Conservation (phyloP, 92 coral and sea anemone species). For the Ricordea florida region DNA sequence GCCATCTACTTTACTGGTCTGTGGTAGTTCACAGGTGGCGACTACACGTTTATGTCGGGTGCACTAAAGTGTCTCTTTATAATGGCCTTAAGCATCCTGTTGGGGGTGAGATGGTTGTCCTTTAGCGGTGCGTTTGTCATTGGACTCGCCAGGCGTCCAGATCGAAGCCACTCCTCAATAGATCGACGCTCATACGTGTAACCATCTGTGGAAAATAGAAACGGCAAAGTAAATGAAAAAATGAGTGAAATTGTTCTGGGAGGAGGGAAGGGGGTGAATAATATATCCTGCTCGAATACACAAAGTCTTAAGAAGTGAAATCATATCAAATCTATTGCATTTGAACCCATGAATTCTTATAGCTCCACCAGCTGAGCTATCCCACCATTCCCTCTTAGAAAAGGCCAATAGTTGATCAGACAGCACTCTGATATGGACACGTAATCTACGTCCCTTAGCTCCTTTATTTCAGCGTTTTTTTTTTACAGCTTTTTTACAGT, state of each 20-base stretch:
- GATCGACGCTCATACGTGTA: slow-evolving; percentile 92
- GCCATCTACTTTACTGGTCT: too few relatives aligned
- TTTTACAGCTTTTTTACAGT: too few relatives aligned
- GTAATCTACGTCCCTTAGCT: too few relatives aligned
- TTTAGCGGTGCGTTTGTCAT: slow-evolving; percentile 98
- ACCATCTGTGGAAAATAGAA: slow-evolving; percentile 70
- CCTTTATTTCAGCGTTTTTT: too few relatives aligned
- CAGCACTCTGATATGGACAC: too few relatives aligned
- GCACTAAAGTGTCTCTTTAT: slow-evolving; percentile 73
- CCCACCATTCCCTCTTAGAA: too few relatives aligned
- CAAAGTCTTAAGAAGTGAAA: too few relatives aligned
- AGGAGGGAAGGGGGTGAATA: background rate
- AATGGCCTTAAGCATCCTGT: slow-evolving; percentile 87
- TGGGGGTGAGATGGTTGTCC: slow-evolving; percentile 80
- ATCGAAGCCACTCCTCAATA: slow-evolving; percentile 88
- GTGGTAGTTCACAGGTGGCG: background rate
- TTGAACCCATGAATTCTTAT: too few relatives aligned
- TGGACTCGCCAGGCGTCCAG: slow-evolving; percentile 92
- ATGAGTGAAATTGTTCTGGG: background rate
- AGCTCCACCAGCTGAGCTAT: too few relatives aligned
- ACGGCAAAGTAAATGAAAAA: background rate
- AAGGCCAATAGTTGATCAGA: too few relatives aligned
- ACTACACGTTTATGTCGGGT: slow-evolving; percentile 18
- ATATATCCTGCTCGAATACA: background rate
- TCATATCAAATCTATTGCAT: too few relatives aligned